Base-by-base conservation (phyloP, 2,797 vertebrate species). In the Arnoldichthys spilopterus region DNA sequence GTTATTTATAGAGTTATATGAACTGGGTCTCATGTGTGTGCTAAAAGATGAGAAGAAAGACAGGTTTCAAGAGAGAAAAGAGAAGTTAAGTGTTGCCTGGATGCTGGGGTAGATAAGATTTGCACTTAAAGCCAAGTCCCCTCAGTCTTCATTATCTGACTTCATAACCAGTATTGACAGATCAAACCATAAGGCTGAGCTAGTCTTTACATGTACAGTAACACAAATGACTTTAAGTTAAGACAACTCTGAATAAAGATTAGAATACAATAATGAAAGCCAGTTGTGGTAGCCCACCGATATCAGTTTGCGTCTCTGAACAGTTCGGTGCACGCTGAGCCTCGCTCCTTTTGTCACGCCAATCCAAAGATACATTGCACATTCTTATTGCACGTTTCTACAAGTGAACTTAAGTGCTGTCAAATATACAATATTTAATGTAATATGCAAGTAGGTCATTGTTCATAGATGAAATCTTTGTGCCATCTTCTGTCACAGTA, bases 401-500 rank as follows among this genome's bases (percentile, higher is more conserved):
- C 75, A 82, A 78, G 75, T 74, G 54, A 56, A 77, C 75, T 72
- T 51, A 73, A 56, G 77, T 74, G 72, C 72, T 80, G 47, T 79
- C 68, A 66, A 82, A 81, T 77, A 82, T 72, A 80, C 68, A 56
- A 82, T 76, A 79, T 80, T 81, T 54, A 70, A 69, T 75, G 78
- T 72, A 79, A 79, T 83, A 83, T 78, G 82, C 47, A 84, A 76
- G 79, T 77, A 78, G 61, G 72, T 74, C 80, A 32, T 82, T 79
- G 77, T 76, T 82, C 76, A 85, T 78, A 85, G 79, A 67, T 82
- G 66, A 78, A 82, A 77, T 82, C 72, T 66, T 78, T 86, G 77
- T 84, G 82, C 83, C 77, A 78, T 78, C 77, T 80, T 79, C 72
- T 79, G 77, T 84, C 77, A 82, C 82, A 84, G 84, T 84, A 84